Percentiles rank a stretch among this genome's conserved stretches.
Evolutionary conservation across 2,888 invertebrate species (phyloP).

Genomic region (Prenolepis imparis): DNA sequence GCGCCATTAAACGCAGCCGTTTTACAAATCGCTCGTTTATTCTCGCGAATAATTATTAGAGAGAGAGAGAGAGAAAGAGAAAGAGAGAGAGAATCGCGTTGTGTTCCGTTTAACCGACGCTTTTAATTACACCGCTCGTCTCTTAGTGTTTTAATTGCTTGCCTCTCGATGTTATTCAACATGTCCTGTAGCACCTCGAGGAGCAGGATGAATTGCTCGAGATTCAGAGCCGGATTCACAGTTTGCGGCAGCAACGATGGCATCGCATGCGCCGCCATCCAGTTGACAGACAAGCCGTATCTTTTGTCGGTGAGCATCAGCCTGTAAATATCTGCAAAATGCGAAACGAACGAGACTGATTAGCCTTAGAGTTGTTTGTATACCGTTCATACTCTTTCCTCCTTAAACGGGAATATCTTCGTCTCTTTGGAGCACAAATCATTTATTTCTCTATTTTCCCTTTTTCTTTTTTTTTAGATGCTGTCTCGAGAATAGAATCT

Average conservation of each 20-base stretch:
- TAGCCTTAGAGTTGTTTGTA: background rate
- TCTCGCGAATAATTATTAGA: conserved; percentile 13
- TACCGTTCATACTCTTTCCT: background rate
- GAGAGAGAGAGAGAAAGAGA: background rate
- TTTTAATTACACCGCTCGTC: background rate
- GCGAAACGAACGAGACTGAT: background rate
- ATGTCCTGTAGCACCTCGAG: conserved; percentile 96
- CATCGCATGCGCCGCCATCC: conserved; percentile 97
- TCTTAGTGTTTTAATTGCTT: conserved; percentile 54
- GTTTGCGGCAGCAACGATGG: conserved; percentile 97
- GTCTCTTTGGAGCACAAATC: background rate
- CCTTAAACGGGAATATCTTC: background rate
- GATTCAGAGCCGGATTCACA: conserved; percentile 94
- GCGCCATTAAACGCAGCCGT: background rate
- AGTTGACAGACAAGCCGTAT: conserved; percentile 95
- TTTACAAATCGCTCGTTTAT: background rate
- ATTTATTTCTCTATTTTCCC: background rate
- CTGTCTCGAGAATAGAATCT: background rate
- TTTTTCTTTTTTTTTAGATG: background rate
- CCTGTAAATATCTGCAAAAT: conserved; percentile 94
- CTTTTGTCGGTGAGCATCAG: conserved; percentile 96
- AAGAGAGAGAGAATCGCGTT: background rate
- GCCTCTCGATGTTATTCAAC: conserved; percentile 94
- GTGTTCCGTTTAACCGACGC: background rate
- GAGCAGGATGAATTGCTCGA: conserved; percentile 93